These are phyloP conservation scores for Baronia brevicornis DNA, from an alignment of 2,888 invertebrate genomes.

Conservation along the genomic window DNA sequence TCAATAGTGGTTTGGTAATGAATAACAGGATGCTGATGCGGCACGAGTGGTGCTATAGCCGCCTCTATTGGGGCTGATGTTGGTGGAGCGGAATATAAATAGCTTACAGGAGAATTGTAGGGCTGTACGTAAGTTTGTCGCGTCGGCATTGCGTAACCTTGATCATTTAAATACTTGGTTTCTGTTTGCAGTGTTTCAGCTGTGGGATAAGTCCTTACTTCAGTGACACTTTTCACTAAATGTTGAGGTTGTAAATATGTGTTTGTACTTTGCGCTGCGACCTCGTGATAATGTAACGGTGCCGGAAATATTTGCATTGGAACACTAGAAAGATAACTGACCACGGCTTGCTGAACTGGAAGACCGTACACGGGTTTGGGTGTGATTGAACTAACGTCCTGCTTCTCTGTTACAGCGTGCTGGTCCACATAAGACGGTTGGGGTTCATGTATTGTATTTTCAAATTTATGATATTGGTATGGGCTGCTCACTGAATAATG, in stretches of 20 bases:
- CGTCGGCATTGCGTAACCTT: conserved; percentile 40
- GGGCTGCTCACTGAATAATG: conserved; percentile 50
- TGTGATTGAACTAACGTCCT: conserved; percentile 35
- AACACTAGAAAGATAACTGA: conserved; percentile 60
- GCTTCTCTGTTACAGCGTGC: conserved; percentile 58
- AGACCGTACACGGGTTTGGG: conserved; percentile 35
- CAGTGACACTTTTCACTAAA: conserved; percentile 27
- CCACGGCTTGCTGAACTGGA: conserved; percentile 47
- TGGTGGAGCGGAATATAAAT: conserved; percentile 44
- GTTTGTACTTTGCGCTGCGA: conserved; percentile 29
- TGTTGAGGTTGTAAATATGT: conserved; percentile 36
- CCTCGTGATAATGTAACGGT: conserved; percentile 57
- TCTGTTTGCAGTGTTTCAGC: conserved; percentile 45
- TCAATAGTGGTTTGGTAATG: conserved; percentile 43
- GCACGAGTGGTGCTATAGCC: conserved; percentile 39
- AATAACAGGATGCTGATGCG: conserved; percentile 48
- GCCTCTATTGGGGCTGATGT: conserved; percentile 36
- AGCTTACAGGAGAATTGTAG: conserved; percentile 38
- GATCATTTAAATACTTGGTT: conserved; percentile 49
- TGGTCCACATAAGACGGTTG: conserved; percentile 56
- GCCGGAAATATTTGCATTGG: conserved; percentile 68
- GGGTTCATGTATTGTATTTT: conserved; percentile 26
- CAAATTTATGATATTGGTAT: conserved; percentile 43
- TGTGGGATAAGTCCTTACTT: conserved; percentile 31
- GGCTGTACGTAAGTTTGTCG: conserved; percentile 45